These are phyloP conservation scores for Luidia sarsii DNA, from an alignment of 53 echinoderm and acorn worm genomes.

Conservation along the genomic window DNA sequence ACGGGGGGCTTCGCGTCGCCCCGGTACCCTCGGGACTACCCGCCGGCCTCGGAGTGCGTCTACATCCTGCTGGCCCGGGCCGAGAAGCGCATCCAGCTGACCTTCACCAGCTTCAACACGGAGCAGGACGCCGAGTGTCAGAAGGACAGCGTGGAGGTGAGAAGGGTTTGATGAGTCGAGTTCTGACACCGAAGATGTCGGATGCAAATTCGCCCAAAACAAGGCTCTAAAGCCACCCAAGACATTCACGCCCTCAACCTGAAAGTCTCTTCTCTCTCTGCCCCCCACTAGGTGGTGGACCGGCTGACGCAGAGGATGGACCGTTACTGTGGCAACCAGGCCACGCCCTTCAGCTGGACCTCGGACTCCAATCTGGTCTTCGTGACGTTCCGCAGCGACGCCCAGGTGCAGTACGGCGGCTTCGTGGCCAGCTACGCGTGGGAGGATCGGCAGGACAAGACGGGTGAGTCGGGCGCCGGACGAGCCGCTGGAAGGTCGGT, in stretches of 20 bases:
- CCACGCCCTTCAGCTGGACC: constrained; percentile 54
- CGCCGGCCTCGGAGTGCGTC: constrained; percentile 42
- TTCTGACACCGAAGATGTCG: no score
- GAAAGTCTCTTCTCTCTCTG: no score
- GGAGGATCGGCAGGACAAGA: constrained; percentile 46
- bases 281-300: constrained; percentile 70
- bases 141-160: constrained; percentile 68
- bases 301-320: constrained; percentile 41
- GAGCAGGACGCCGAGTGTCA: constrained; percentile 54
- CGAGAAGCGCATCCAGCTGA: constrained; percentile 46
- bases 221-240: no score
- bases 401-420: constrained; percentile 33
- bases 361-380: constrained; percentile 73
- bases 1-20: constrained; percentile 46
- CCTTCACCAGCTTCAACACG: constrained; percentile 53
- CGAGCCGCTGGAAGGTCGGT: not conserved
- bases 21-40: constrained; percentile 47
- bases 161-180: not conserved
- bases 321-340: constrained; percentile 51
- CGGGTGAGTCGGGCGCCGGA: constrained; percentile 14
- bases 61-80: constrained; percentile 59
- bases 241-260: no score
- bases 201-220: no score
- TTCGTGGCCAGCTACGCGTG: constrained; percentile 30
- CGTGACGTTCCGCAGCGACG: constrained; percentile 58